phyloP scores from a whole-genome alignment of 2,888 invertebrate species.

The Dasysyrphus tricinctus region DNA sequence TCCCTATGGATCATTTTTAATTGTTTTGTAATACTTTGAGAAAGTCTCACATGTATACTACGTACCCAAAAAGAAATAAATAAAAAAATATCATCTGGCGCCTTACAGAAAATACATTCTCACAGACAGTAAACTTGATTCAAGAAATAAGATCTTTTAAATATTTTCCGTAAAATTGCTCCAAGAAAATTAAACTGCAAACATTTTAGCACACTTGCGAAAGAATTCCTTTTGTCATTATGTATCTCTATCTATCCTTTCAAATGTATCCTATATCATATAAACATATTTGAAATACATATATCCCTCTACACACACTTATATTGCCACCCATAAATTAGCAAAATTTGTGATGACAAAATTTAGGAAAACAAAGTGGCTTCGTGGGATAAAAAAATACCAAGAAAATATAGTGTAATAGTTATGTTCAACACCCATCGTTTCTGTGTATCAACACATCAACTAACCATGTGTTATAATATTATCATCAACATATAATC shows the following conservation, averaged over 20 bases:
- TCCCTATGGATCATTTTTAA: conserved; percentile 1
- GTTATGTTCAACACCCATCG: not conserved
- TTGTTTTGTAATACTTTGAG: not conserved
- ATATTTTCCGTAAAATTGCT: not conserved
- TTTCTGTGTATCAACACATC: not conserved
- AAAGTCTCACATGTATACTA: not conserved
- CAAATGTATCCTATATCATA: not conserved
- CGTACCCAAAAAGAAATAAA: not conserved
- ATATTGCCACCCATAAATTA: not conserved
- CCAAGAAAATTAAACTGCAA: not conserved
- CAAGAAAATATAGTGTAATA: not conserved
- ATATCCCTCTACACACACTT: not conserved
- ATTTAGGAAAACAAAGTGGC: not conserved
- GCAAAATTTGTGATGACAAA: not conserved
- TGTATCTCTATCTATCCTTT: not conserved
- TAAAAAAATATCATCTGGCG: not conserved
- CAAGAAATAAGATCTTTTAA: not conserved
- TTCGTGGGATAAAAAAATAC: not conserved
- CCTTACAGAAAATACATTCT: not conserved
- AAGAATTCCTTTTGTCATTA: not conserved
- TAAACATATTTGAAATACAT: conserved; percentile 9
- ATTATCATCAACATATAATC: conserved; percentile 11
- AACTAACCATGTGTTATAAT: not conserved
- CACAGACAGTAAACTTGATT: not conserved
- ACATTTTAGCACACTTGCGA: not conserved